Evolutionary conservation across 23 tunicate genomes (phyloP).

Genomic region (Trididemnum clinides): DNA sequence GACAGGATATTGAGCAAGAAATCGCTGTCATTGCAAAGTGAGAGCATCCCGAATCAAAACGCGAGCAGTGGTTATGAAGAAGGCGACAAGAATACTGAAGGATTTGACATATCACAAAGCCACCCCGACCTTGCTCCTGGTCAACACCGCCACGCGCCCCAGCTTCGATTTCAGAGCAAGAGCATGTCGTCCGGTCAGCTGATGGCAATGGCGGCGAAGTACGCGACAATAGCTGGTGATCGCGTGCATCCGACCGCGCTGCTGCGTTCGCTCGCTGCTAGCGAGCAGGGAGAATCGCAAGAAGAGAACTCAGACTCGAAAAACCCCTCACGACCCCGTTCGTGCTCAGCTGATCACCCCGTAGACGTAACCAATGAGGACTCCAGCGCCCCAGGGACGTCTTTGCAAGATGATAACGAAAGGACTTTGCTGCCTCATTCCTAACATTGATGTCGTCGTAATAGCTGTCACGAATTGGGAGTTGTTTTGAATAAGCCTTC

Average conservation of each 20-base stretch:
- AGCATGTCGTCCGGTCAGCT: conserved; percentile 76
- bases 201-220: conserved; percentile 69
- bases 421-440: too few species aligned
- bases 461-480: too few species aligned
- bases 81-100: background rate
- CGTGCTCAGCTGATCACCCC: background rate
- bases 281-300: conserved; percentile 2
- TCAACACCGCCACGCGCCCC: conserved; percentile 21
- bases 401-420: too few species aligned
- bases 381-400: too few species aligned
- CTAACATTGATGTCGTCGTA: too few species aligned
- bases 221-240: conserved; percentile 66
- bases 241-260: conserved; percentile 44
- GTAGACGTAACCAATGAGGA: background rate
- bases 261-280: conserved; percentile 1
- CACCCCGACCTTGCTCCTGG: conserved; percentile 51
- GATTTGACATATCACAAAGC: conserved; percentile 25
- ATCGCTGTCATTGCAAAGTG: background rate
- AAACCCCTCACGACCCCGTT: background rate
- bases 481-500: too few species aligned
- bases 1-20: conserved; percentile 25
- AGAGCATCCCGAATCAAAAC: background rate
- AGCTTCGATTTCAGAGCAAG: conserved; percentile 45
- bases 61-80: conserved; percentile 16
- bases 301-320: background rate